Conservation (phyloP, 2,797 vertebrate genomes). For the Danio choprae region DNA sequence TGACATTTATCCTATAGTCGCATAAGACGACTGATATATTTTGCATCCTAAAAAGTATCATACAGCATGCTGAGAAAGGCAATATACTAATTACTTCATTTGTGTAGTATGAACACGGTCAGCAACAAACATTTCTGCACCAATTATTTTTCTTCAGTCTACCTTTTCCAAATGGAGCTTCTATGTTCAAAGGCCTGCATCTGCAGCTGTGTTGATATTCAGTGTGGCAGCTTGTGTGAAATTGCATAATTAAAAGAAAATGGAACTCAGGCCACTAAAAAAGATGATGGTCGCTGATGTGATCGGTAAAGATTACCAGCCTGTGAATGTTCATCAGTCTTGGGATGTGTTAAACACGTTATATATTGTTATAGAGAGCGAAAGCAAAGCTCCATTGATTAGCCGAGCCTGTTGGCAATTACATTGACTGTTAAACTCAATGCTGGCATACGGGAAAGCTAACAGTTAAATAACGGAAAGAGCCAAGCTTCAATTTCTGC, state of each 20-base stretch:
- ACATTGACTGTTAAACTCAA: constrained; percentile 44
- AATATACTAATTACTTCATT: neutral
- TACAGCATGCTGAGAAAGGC: neutral
- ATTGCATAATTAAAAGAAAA: neutral
- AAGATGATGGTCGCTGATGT: neutral
- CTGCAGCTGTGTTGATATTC: neutral
- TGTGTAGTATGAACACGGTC: neutral
- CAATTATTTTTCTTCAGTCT: too few relatives aligned
- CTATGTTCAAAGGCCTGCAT: neutral
- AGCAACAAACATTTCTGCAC: too few relatives aligned
- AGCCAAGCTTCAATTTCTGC: constrained; percentile 47
- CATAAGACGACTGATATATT: neutral
- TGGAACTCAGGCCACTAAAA: neutral
- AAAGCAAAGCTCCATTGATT: constrained; percentile 32
- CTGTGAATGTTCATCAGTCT: constrained; percentile 9
- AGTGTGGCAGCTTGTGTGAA: neutral
- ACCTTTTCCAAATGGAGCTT: neutral
- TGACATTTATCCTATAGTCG: too few relatives aligned
- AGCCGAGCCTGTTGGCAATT: neutral
- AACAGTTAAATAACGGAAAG: constrained; percentile 48
- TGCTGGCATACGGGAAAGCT: constrained; percentile 33
- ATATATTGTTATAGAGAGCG: constrained; percentile 38
- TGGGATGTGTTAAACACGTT: constrained; percentile 30
- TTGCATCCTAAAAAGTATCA: neutral
- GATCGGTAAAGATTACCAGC: constrained; percentile 18